Evolutionary conservation across 1,140 invertebrate species (phyloP).

Genomic region (Uloborus diversus): DNA sequence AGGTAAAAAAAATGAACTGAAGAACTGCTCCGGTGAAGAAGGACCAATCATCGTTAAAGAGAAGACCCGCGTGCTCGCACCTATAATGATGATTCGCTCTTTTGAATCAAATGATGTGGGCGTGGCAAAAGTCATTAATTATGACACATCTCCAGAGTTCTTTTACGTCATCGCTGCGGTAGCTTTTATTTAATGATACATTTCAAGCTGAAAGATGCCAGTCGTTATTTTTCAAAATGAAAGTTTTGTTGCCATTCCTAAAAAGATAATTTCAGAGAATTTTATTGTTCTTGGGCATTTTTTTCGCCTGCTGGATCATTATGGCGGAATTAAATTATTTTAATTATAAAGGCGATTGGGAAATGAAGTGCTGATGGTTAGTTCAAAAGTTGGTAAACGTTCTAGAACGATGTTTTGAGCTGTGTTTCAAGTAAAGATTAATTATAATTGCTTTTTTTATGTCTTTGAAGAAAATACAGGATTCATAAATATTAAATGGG

Average conservation of each 20-base stretch:
- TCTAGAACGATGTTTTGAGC: no score
- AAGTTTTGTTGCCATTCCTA: not conserved
- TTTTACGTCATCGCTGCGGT: not conserved
- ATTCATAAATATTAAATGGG: conserved; percentile 18
- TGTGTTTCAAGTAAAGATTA: no score
- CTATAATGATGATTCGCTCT: conserved; percentile 16
- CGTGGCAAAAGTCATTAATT: conserved; percentile 12
- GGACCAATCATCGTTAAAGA: conserved; percentile 11
- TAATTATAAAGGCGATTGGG: not conserved
- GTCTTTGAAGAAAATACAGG: no score
- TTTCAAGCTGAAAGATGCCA: not conserved
- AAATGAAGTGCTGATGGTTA: not conserved
- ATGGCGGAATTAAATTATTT: not conserved
- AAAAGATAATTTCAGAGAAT: not conserved
- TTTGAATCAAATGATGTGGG: conserved; percentile 3
- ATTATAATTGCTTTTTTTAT: no score
- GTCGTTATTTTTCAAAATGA: not conserved
- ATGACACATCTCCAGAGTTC: not conserved
- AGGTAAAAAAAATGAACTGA: not conserved
- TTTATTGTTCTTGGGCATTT: not conserved
- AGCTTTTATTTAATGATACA: conserved; percentile 38
- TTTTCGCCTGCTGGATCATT: not conserved
- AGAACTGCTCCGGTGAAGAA: not conserved
- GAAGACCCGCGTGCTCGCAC: not conserved
- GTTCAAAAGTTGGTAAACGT: no score